Base-by-base conservation (phyloP, 2,113 vertebrate species). In the Catharus bicknelli region DNA sequence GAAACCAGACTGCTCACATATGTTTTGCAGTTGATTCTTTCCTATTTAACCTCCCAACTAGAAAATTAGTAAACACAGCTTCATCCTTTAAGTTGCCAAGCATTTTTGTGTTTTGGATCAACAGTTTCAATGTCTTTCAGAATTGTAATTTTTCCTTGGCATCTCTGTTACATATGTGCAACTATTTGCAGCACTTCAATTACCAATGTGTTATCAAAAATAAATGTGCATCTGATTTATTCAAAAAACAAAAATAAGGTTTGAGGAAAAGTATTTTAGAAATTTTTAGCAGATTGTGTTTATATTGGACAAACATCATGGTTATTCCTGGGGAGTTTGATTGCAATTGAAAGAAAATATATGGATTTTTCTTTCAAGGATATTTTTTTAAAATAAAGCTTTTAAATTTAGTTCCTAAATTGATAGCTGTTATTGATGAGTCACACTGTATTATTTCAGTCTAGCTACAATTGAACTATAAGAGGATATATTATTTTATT, bases 11-110 rank as follows among this genome's bases (percentile, higher is more conserved):
- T 97, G 67, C 83, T 96, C 50, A 27, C 94, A 95, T 97, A 94
- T 94, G 94, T 93, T 96, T 96, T 55, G 9, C 67, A 94, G 90
- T 66, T 67, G 34, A 61, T 97, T 95, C 91, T 62, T 96, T 96
- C 85, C 87, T 89, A 77, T 86, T 94, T 96, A 96, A 96, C 78
- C 88, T 95, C 94, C 61, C 92, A 96, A 87, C 54, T 91, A 94
- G 91, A 96, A 97, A 96, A 97, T 96, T 95, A 97, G 82, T 81
- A 90, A 95, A 87, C 82, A 91, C 64, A 95, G 83, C 67, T 97
- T 96, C 77, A 86, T 93, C 34, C 62, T 95, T 96, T 77, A 96
- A 93, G 61, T 95, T 97, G 90, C 85, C 91, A 96, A 95, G 21
- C 63, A 78, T 83, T 95, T 93, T 94, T 88, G 30, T 20, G 10